A percentile compares a stretch with the other conserved stretches of the same genome.
phyloP scores from a whole-genome alignment of 2,113 vertebrate genomes.

The Ammodytes marinus region DNA sequence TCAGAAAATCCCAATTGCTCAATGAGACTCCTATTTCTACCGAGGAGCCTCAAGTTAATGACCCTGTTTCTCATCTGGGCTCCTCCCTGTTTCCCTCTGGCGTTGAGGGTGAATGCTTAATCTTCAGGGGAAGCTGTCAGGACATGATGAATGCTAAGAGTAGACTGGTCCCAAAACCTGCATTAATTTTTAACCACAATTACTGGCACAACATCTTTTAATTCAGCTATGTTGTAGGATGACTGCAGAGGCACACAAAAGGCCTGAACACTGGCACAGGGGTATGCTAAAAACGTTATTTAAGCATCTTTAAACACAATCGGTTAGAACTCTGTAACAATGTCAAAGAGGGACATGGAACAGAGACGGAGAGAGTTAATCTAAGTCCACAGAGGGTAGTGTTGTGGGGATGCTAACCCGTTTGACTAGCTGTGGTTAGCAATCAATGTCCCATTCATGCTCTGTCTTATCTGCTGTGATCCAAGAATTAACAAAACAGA shows the following conservation, averaged over 20 bases:
- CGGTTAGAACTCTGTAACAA: neutral
- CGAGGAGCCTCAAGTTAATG: constrained; percentile 72
- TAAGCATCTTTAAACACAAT: neutral
- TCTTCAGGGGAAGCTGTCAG: constrained; percentile 79
- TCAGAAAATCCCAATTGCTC: constrained; percentile 61
- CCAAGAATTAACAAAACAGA: constrained; percentile 59
- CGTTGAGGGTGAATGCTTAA: constrained; percentile 70
- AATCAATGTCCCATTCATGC: constrained; percentile 62
- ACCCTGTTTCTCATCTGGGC: constrained; percentile 75
- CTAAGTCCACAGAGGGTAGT: constrained; percentile 44
- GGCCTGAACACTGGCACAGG: constrained; percentile 7
- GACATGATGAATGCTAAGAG: constrained; percentile 76
- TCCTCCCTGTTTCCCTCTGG: constrained; percentile 69
- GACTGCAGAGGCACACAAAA: constrained; percentile 39
- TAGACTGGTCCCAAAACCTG: constrained; percentile 75
- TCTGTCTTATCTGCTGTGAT: constrained; percentile 70
- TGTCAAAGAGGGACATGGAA: constrained; percentile 9
- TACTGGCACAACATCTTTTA: constrained; percentile 51
- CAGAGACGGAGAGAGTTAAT: constrained; percentile 28
- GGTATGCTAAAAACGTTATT: neutral
- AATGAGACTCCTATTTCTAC: constrained; percentile 69
- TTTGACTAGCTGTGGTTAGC: constrained; percentile 44
- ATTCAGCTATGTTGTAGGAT: constrained; percentile 48
- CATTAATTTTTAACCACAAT: constrained; percentile 81
- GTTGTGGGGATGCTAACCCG: constrained; percentile 34